Evolutionary conservation across 2,888 invertebrate species (phyloP).

Genomic region (Brachyptera putata): DNA sequence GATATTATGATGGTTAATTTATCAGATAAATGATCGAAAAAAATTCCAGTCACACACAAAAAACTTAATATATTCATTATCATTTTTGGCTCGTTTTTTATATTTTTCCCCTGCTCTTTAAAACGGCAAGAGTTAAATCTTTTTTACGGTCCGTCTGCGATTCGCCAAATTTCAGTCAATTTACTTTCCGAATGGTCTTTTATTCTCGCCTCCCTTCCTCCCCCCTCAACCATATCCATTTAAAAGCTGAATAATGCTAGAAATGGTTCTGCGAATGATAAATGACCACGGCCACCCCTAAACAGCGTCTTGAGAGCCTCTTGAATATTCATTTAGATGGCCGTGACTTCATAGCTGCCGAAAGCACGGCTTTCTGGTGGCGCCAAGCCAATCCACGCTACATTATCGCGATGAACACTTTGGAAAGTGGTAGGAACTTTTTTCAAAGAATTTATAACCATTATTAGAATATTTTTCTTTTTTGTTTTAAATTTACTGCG

Average conservation of each 20-base stretch:
- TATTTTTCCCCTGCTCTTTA: neutral
- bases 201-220: constrained; percentile 1
- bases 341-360: neutral
- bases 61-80: constrained; percentile 8
- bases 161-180: constrained; percentile 22
- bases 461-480: too few relatives aligned
- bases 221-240: too few relatives aligned
- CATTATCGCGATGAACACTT: neutral
- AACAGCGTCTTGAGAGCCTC: constrained; percentile 12
- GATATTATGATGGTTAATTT: too few relatives aligned
- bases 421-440: neutral
- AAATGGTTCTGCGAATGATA: constrained; percentile 4
- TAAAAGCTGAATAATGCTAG: constrained; percentile 6
- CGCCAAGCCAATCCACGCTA: neutral
- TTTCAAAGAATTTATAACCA: too few relatives aligned
- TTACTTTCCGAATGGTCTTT: constrained; percentile 21
- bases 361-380: neutral
- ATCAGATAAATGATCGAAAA: too few relatives aligned
- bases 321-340: constrained; percentile 14
- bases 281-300: constrained; percentile 5
- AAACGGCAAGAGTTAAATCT: constrained; percentile 10
- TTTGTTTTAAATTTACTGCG: too few relatives aligned
- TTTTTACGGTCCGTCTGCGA: constrained; percentile 21
- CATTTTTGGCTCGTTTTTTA: constrained; percentile 11
- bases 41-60: too few relatives aligned